Evolutionary conservation across 2,797 vertebrate genomes (phyloP).

Genomic region (Tapirus indicus): DNA sequence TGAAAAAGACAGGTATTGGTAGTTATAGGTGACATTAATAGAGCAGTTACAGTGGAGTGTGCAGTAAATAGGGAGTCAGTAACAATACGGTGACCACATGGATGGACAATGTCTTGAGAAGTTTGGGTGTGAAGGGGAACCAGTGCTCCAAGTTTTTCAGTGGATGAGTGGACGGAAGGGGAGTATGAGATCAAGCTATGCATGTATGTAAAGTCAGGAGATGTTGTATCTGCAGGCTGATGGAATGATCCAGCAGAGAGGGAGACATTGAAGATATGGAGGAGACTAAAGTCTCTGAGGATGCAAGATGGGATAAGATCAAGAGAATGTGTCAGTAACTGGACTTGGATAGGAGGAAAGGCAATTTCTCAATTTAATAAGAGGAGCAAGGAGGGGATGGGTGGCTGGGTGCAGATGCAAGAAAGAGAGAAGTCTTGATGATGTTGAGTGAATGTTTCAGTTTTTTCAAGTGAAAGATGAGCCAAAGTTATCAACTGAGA

Average conservation of each 20-base stretch:
- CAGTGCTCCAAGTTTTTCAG: neutral
- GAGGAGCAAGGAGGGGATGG: neutral
- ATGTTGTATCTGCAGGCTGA: neutral
- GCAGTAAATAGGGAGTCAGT: neutral
- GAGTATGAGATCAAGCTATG: neutral
- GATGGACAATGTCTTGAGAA: neutral
- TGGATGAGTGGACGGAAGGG: neutral
- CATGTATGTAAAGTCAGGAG: neutral
- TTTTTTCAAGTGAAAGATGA: neutral
- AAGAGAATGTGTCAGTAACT: neutral
- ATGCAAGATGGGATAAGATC: neutral
- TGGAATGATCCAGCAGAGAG: neutral
- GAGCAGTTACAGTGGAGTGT: neutral
- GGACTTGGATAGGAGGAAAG: neutral
- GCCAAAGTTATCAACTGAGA: neutral
- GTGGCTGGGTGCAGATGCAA: neutral
- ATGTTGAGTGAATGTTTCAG: neutral
- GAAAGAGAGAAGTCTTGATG: neutral
- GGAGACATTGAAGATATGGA: neutral
- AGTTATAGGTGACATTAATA: neutral
- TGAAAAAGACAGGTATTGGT: neutral
- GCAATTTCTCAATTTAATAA: constrained; percentile 3
- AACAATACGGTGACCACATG: neutral
- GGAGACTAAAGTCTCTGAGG: neutral
- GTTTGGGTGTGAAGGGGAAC: neutral